Percentiles rank a stretch among this genome's conserved stretches.
phyloP scores from a whole-genome alignment of 1,140 invertebrate species.

The Diorhabda sublineata region DNA sequence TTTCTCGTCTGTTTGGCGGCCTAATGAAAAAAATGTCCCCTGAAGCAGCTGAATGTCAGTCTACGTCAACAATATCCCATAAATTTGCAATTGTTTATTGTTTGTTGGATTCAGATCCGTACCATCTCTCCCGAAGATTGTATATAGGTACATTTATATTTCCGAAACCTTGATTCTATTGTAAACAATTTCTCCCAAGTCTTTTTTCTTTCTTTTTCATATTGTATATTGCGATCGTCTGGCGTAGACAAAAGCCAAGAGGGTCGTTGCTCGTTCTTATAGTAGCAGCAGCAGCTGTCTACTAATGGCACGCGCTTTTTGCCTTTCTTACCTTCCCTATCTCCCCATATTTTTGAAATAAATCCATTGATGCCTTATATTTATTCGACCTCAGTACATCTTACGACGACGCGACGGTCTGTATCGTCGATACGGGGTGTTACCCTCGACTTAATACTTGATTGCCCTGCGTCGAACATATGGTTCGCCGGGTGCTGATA shows the following conservation, averaged over 20 bases:
- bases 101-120: slow-evolving; percentile 5
- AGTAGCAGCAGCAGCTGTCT: slow-evolving; percentile 6
- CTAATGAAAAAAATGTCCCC: neutral
- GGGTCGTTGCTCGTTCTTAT: slow-evolving; percentile 6
- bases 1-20: neutral
- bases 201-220: slow-evolving; percentile 10
- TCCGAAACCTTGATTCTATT: neutral
- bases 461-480: slow-evolving; percentile 13
- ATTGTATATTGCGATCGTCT: slow-evolving; percentile 13
- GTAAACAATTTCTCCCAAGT: slow-evolving; percentile 7
- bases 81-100: slow-evolving; percentile 13
- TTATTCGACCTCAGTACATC: slow-evolving; percentile 7
- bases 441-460: slow-evolving; percentile 11
- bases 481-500: neutral
- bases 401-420: neutral
- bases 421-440: slow-evolving; percentile 11
- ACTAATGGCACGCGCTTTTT: slow-evolving; percentile 14
- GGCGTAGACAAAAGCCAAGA: slow-evolving; percentile 12
- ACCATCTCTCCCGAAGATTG: neutral
- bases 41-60: neutral
- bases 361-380: slow-evolving; percentile 10
- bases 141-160: slow-evolving; percentile 1
- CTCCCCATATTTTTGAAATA: slow-evolving; percentile 3
- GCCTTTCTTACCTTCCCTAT: slow-evolving; percentile 3
- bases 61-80: slow-evolving; percentile 7